Evolutionary conservation across 2,888 invertebrate genomes (phyloP), one percentile per base, ranked within the genome.

Genomic region (Plusia festucae): DNA sequence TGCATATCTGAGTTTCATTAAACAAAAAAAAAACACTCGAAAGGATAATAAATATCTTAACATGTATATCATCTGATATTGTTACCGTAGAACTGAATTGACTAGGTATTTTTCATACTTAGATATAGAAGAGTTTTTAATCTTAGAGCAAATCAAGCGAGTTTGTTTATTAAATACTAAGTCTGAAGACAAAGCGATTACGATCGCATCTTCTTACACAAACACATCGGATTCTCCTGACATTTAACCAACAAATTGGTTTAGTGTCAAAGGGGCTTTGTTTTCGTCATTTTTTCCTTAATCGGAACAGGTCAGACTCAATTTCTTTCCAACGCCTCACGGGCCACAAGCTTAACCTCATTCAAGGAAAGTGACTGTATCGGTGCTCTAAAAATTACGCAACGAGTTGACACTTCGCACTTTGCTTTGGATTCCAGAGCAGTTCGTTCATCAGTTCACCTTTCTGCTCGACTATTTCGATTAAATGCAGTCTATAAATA

Each of bases 331-430:
- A 18, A 18, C 46, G 46, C 46, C 18, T 18, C 18, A 18, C 46
- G 18, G 46, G 46, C 46, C 46, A 11, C 46, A 40, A 34, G 20
- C 46, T 18, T 49, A 49, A 49, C 46, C 18, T 49, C 46, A 20
- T 49, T 49, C 46, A 18, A 18, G 5, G 9, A 49, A 49, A 49
- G 46, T 49, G 46, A 20, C 46, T 49, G 46, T 49, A 49, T 49
- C 18, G 46, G 46, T 11, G 46, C 46, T 18, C 20, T 3, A 16
- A 16, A 44, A 16, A 44, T 44, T 6, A 6, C 7, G n/a, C n/a
- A 40, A n/a, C 40, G 15, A n/a, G n/a, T n/a, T n/a, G n/a, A n/a
- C n/a, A 15, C 40, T n/a, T 40, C 5, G 15, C 13, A 7, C 18
- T 49, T 18, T 18, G 20, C 7, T 20, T 49, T 49, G 11, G 18